phyloP scores from a whole-genome alignment of 2,797 vertebrate genomes.

The Sitta carolinensis region DNA sequence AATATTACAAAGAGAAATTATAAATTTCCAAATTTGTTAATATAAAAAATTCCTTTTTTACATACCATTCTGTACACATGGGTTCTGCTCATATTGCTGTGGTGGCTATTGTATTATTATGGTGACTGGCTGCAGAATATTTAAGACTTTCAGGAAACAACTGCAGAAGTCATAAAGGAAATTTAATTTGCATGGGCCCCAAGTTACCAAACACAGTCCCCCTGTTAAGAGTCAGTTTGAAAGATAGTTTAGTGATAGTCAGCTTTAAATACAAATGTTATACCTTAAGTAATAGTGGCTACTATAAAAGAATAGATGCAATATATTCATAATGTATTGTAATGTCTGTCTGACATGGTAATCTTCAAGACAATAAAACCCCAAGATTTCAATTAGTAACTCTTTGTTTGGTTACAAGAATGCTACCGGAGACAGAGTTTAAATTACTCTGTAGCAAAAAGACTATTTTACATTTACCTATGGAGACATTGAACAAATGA shows the following conservation, averaged over 20 bases:
- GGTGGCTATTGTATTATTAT: not conserved
- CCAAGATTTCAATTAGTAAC: not conserved
- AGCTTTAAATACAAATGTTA: not conserved
- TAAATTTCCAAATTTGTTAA: not conserved
- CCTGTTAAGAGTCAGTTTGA: not conserved
- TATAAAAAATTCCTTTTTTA: not conserved
- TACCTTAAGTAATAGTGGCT: not conserved
- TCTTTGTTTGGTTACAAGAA: not conserved
- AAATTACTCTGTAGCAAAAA: not conserved
- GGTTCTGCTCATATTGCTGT: not conserved
- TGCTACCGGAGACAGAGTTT: not conserved
- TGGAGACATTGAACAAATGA: not conserved
- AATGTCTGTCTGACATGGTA: not conserved
- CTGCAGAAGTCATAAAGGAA: not conserved
- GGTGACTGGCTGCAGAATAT: not conserved
- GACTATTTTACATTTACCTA: not conserved
- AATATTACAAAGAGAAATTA: not conserved
- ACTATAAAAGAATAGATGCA: not conserved
- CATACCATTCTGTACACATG: accelerated
- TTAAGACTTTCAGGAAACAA: not conserved
- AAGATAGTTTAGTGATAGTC: not conserved
- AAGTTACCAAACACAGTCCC: not conserved
- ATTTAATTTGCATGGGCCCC: not conserved
- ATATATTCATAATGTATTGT: not conserved
- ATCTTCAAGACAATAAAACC: not conserved